Conservation (phyloP, 2,888 invertebrate species). For the Noctuana brunneofusca region DNA sequence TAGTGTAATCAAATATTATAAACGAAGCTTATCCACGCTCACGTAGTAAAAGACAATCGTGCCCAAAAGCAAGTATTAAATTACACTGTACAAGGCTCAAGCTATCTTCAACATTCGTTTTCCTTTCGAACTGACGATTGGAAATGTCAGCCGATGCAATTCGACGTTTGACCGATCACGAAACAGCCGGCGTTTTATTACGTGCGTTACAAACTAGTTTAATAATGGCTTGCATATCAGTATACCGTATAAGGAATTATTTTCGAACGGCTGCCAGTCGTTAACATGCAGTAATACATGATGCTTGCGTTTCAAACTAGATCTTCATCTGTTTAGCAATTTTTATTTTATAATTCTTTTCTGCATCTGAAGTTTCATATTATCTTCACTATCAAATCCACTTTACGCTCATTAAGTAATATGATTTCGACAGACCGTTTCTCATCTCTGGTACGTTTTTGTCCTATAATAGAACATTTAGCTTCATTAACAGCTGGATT, state of each 20-base stretch:
- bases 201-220: conserved; percentile 21
- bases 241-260: not conserved
- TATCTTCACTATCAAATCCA: no score
- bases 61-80: conserved; percentile 1
- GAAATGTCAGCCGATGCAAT: conserved; percentile 62
- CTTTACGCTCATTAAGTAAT: no score
- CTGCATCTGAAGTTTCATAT: no score
- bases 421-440: no score
- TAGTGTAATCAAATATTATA: not conserved
- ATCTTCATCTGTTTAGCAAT: no score
- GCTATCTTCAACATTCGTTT: conserved; percentile 15
- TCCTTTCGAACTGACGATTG: conserved; percentile 42
- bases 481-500: no score
- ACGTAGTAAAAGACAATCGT: not conserved
- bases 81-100: conserved; percentile 2
- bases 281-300: no score
- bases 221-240: not conserved
- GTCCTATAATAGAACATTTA: no score
- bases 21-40: not conserved
- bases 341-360: no score
- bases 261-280: not conserved
- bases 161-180: conserved; percentile 69
- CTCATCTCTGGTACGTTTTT: no score
- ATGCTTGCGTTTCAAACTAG: no score
- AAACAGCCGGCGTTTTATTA: conserved; percentile 40